A percentile compares a stretch with the other conserved stretches of the same genome.
Evolutionary conservation across 2,888 invertebrate genomes (phyloP).

Genomic region (Macaria notata): DNA sequence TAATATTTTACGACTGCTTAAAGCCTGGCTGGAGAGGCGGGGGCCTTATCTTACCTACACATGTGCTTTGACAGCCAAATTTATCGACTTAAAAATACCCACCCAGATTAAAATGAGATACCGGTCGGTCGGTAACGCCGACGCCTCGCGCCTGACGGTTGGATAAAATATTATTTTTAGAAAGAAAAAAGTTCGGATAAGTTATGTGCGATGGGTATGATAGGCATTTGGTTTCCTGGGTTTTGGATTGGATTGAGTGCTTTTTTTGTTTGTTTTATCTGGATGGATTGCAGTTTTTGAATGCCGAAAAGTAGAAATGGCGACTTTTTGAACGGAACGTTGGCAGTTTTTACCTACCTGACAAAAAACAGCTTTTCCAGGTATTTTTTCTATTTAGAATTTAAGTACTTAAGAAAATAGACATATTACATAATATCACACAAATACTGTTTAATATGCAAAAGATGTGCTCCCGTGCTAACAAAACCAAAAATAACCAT

Average conservation of each 20-base stretch:
- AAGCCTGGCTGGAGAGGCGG: slow-evolving; percentile 58
- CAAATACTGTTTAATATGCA: too few relatives aligned
- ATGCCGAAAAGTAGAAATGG: too few relatives aligned
- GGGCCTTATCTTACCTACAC: slow-evolving; percentile 73
- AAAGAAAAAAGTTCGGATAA: slow-evolving; percentile 27
- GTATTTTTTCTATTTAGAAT: too few relatives aligned
- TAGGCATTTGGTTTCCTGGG: slow-evolving; percentile 35
- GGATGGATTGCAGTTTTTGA: too few relatives aligned
- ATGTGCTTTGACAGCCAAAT: slow-evolving; percentile 76
- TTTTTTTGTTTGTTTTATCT: too few relatives aligned
- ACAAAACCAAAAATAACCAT: too few relatives aligned
- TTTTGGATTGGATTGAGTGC: neutral
- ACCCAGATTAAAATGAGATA: slow-evolving; percentile 75
- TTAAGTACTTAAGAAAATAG: too few relatives aligned
- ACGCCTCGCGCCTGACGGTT: slow-evolving; percentile 37
- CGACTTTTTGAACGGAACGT: too few relatives aligned
- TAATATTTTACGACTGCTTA: slow-evolving; percentile 78
- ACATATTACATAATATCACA: too few relatives aligned
- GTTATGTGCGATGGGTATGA: slow-evolving; percentile 40
- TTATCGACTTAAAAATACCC: slow-evolving; percentile 79
- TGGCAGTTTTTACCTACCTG: too few relatives aligned
- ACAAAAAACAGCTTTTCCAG: too few relatives aligned
- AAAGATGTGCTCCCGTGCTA: too few relatives aligned
- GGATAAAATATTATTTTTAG: slow-evolving; percentile 67
- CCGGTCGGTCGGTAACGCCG: slow-evolving; percentile 48